Conservation (phyloP, 2,113 vertebrate genomes). For the Hippocampus barbouri region DNA sequence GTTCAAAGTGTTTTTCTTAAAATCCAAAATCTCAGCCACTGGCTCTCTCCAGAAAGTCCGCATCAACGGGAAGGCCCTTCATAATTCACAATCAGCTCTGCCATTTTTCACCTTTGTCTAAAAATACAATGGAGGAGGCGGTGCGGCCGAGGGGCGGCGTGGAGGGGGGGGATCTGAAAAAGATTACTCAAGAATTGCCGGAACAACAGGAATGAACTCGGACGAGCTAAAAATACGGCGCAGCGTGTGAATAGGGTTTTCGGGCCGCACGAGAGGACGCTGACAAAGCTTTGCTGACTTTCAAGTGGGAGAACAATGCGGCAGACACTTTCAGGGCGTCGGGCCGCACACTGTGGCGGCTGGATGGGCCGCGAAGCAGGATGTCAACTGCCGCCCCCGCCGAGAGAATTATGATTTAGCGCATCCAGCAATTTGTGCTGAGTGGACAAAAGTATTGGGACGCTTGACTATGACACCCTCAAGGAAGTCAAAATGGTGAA, state of each 20-base stretch:
- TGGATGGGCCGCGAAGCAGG: constrained; percentile 68
- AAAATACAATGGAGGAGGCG: constrained; percentile 69
- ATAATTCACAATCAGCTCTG: constrained; percentile 56
- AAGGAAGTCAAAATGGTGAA: constrained; percentile 6
- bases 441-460: neutral
- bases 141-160: neutral
- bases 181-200: constrained; percentile 74
- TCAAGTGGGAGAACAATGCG: constrained; percentile 72
- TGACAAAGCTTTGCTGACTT: constrained; percentile 71
- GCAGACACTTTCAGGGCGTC: constrained; percentile 69
- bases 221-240: constrained; percentile 66
- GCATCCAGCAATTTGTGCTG: constrained; percentile 3
- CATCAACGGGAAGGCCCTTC: constrained; percentile 47
- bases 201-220: constrained; percentile 67
- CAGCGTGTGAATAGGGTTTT: constrained; percentile 75
- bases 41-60: constrained; percentile 27
- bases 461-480: neutral
- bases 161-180: constrained; percentile 43
- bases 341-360: constrained; percentile 62
- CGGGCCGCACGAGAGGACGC: constrained; percentile 62
- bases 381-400: constrained; percentile 62
- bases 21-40: neutral
- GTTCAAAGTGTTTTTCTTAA: constrained; percentile 1
- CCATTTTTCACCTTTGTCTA: constrained; percentile 71
- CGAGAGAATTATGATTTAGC: constrained; percentile 34